Percentiles rank a stretch among this genome's conserved stretches.
Evolutionary conservation across 2,888 invertebrate species (phyloP).

Genomic region (Bellardia bayeri): DNA sequence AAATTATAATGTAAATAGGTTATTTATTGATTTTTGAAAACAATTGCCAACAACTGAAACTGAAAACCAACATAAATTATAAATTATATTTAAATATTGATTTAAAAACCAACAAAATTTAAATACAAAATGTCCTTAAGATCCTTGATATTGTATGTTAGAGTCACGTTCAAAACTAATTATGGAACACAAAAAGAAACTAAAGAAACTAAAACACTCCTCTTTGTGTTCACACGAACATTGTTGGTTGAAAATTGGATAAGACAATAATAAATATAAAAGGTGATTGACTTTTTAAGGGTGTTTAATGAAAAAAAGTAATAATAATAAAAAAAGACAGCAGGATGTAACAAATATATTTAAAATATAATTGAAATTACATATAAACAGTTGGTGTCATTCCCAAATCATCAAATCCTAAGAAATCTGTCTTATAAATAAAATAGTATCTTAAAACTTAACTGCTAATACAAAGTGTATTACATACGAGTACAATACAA

Average conservation of each 20-base stretch:
- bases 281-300: constrained; percentile 55
- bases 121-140: constrained; percentile 4
- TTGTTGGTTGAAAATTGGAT: background rate
- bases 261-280: background rate
- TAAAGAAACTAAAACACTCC: background rate
- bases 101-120: background rate
- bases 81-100: constrained; percentile 5
- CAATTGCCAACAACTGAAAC: background rate
- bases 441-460: no score
- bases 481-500: no score
- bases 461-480: no score
- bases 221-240: background rate
- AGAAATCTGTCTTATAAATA: no score
- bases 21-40: constrained; percentile 58
- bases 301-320: constrained; percentile 1
- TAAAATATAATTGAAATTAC: no score
- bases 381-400: no score
- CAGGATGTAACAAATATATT: no score
- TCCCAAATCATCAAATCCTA: no score
- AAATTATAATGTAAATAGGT: constrained; percentile 34
- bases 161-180: constrained; percentile 4
- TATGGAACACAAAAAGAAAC: background rate
- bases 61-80: background rate
- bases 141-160: constrained; percentile 5
- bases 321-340: no score